A percentile compares a stretch with the other conserved stretches of the same genome.
Conservation (phyloP, 2,113 vertebrate species). For the Balaenoptera acutorostrata region DNA sequence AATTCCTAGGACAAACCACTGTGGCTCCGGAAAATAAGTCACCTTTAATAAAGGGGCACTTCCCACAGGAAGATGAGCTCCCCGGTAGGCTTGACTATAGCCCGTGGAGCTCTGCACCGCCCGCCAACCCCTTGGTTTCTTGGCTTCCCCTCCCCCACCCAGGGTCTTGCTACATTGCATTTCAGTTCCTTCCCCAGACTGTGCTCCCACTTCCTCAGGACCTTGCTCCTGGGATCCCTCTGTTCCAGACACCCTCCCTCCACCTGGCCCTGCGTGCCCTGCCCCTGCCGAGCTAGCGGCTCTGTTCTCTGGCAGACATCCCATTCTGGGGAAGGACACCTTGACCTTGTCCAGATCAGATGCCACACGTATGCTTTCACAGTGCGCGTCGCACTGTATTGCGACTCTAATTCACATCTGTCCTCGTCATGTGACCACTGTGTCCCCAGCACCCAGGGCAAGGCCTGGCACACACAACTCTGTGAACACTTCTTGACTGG, state of each 20-base stretch:
- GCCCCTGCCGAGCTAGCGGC: neutral
- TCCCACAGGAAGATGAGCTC: rapidly evolving
- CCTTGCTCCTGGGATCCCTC: neutral
- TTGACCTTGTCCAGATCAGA: neutral
- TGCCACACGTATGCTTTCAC: rapidly evolving
- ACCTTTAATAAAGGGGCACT: neutral
- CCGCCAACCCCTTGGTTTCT: neutral
- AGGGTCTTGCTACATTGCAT: neutral
- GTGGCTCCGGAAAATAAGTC: neutral
- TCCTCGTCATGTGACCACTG: neutral
- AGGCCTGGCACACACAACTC: neutral
- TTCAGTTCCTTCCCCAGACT: neutral
- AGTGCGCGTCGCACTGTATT: neutral
- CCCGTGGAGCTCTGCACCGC: neutral
- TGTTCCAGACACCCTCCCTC: neutral
- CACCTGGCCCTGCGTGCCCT: neutral
- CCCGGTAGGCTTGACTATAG: rapidly evolving
- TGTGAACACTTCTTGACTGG: neutral
- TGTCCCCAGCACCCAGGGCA: neutral
- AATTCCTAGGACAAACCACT: too few species aligned
- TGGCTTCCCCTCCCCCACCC: neutral
- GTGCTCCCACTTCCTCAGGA: neutral
- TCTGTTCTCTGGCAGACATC: neutral
- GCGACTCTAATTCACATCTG: neutral
- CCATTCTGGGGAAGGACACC: neutral